phyloP scores from a whole-genome alignment of 2,797 vertebrate genomes.

The Staurois parvus region DNA sequence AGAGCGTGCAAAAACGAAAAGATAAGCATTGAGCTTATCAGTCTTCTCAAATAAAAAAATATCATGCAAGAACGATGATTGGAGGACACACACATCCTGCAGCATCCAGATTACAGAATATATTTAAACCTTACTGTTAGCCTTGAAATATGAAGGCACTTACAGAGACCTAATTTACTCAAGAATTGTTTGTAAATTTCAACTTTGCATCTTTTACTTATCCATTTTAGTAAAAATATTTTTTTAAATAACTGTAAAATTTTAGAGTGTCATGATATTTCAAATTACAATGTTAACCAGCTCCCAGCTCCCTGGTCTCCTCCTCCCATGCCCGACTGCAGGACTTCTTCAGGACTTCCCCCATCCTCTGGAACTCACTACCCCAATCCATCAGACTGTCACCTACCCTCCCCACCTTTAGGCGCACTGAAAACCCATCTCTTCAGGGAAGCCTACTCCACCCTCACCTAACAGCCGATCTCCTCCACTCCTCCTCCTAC shows the following conservation, averaged over 20 bases:
- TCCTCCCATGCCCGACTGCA: too few species aligned
- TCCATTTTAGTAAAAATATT: background rate
- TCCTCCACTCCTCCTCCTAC: too few species aligned
- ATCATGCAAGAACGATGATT: conserved; percentile 49
- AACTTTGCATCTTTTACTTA: background rate
- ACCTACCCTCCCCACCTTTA: too few species aligned
- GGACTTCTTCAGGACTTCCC: too few species aligned
- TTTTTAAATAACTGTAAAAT: background rate
- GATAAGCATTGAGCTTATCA: conserved; percentile 56
- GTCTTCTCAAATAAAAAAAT: conserved; percentile 52
- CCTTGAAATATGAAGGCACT: conserved; percentile 13
- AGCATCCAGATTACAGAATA: conserved; percentile 51
- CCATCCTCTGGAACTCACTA: too few species aligned
- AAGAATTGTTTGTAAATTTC: background rate
- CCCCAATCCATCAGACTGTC: too few species aligned
- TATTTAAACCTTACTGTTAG: conserved; percentile 40
- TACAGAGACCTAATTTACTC: conserved; percentile 6
- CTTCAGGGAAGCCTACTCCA: too few species aligned
- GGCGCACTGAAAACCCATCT: too few species aligned
- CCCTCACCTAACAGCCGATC: too few species aligned
- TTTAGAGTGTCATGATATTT: too few species aligned
- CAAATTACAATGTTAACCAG: background rate
- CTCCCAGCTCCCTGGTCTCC: too few species aligned
- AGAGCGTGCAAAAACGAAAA: conserved; percentile 36
- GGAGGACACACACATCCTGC: conserved; percentile 18